Base-by-base conservation (phyloP, 2,113 vertebrate species). In the Petromus typicus region DNA sequence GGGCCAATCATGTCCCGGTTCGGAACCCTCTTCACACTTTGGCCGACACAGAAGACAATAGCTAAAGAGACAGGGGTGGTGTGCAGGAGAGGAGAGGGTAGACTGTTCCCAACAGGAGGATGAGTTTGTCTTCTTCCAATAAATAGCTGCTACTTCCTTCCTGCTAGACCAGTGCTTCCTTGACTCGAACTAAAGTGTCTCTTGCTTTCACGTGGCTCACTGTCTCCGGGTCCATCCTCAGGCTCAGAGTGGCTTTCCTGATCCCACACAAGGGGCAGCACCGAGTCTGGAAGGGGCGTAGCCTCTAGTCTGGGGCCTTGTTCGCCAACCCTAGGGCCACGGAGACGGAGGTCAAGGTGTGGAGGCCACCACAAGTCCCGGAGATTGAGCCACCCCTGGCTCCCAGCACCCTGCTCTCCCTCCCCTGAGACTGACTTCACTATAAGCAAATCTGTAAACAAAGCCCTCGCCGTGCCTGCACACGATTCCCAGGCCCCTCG, bases 231-330 rank as follows among this genome's bases (percentile, higher is more conserved):
- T 89, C n/a, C 18, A 1, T 78, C 67, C 45, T 75, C 37, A 37
- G 54, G 43, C 66, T 83, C 85, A 75, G 30, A 85, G 96, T 17
- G 0, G 32, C 48, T 97, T 98, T 97, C 86, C 76, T 95, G 71
- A 71, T 30, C 40, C 40, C 11, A 0, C 14, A 25, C 48, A 43
- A 56, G 63, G 40, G 0, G 1, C 83, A 71, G 63, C 54, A 37
- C 40, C 57, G 43, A 82, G 67, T 43, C 43, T 40, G 30, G 54
- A 12, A 37, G 1, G 40, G 87, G 57, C 17, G n/a, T 59, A 14
- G 34, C 18, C 45, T 32, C 9, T 30, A 43, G 23, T n/a, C 43
- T 61, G 81, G 45, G 56, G 22, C 1, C 56, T 45, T 32, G 45
- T 27, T 30, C 56, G 73, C 0, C 57, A 10, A 66, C 30, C 6